Evolutionary conservation across 1,140 invertebrate species (phyloP).

Genomic region (Meloidogyne hapla): DNA sequence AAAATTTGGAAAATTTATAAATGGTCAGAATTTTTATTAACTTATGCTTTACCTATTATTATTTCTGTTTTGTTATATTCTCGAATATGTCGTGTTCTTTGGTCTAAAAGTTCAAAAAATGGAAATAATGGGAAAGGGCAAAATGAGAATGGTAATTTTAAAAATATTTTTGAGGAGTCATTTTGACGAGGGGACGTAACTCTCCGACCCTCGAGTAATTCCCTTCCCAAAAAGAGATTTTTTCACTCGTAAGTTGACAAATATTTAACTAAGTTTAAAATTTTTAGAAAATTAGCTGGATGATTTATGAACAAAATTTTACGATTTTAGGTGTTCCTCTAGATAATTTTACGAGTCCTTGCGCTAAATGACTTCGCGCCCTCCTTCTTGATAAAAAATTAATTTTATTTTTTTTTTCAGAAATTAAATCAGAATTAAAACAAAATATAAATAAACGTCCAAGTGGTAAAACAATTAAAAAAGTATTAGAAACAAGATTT

Average conservation of each 20-base stretch:
- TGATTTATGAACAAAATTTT: too few relatives aligned
- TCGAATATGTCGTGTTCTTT: conserved; percentile 23
- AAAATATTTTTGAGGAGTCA: background rate
- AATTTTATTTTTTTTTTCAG: background rate
- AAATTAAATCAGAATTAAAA: conserved; percentile 6
- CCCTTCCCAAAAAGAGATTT: too few relatives aligned
- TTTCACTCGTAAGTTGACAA: too few relatives aligned
- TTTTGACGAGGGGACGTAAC: too few relatives aligned
- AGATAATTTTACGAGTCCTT: too few relatives aligned
- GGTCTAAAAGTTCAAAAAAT: background rate
- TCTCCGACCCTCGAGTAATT: too few relatives aligned
- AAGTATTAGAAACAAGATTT: conserved; percentile 20
- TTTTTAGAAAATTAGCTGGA: too few relatives aligned
- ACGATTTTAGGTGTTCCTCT: too few relatives aligned
- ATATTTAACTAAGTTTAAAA: too few relatives aligned
- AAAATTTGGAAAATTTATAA: conserved; percentile 18
- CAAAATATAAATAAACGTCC: background rate
- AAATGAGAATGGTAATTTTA: background rate
- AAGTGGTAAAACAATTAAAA: conserved; percentile 10
- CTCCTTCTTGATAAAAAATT: too few relatives aligned
- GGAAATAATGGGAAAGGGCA: background rate
- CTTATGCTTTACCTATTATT: conserved; percentile 16
- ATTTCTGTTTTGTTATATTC: conserved; percentile 20
- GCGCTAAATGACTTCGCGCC: too few relatives aligned
- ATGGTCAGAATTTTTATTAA: conserved; percentile 26